Percentiles rank a stretch among this genome's conserved stretches.
Evolutionary conservation across 2,113 vertebrate species (phyloP).

Genomic region (Bubo blakistoni): DNA sequence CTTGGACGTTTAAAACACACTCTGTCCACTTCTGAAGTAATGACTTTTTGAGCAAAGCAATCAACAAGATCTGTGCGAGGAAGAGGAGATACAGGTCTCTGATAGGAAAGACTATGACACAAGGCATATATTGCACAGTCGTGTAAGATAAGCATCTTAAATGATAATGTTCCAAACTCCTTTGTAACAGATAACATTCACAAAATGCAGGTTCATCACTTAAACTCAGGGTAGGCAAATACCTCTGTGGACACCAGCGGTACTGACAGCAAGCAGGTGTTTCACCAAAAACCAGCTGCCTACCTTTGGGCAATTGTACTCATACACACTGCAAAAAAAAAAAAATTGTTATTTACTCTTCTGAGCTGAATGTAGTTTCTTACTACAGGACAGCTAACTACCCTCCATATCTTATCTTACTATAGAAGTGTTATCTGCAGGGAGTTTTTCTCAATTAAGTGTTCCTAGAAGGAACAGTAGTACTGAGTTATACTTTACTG

Average conservation of each 20-base stretch:
- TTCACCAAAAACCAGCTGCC: background rate
- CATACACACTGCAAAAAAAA: background rate
- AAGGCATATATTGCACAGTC: background rate
- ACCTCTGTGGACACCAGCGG: background rate
- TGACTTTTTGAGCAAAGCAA: background rate
- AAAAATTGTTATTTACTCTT: background rate
- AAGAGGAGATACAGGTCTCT: background rate
- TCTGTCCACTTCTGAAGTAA: background rate
- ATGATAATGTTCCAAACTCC: background rate
- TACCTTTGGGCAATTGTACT: background rate
- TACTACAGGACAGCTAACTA: background rate
- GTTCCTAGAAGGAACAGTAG: background rate
- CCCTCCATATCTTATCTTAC: background rate
- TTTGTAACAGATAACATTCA: background rate
- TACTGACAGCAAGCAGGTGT: background rate
- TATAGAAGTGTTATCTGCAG: background rate
- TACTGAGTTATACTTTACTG: background rate
- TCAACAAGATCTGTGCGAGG: background rate
- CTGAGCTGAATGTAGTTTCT: background rate
- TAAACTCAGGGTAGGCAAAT: background rate
- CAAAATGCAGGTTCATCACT: background rate
- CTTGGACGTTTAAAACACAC: background rate
- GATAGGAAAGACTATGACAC: background rate
- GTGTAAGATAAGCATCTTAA: background rate
- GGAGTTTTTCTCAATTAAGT: background rate